Evolutionary conservation across 2,797 vertebrate species (phyloP), one percentile per base, ranked within the genome.

Genomic region (Emys orbicularis): DNA sequence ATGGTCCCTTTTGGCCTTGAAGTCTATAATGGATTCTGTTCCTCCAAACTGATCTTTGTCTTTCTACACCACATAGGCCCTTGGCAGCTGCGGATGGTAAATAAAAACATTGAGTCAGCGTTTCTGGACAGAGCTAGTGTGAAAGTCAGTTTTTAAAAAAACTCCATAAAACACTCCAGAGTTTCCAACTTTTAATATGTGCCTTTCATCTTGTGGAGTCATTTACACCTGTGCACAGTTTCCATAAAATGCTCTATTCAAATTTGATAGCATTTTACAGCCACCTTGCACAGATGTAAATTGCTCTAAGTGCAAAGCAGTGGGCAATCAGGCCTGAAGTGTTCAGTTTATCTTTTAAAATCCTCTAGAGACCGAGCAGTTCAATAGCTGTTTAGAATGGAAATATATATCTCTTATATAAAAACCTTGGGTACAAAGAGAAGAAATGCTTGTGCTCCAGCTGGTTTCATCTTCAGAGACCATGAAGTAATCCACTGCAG

Each of bases 201-300:
- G 72, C 44, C 77, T 93, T 91, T 88, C 88, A 81, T 90, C 13
- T 47, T 95, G 90, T 92, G 8, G 0, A 0, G 37, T 53, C 27
- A 31, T 77, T 50, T 59, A 49, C 37, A 89, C 44, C 74, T 77
- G 59, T 88, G 44, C 29, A 72, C 37, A 41, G 10, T 72, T 7
- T 29, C 0, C 2, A 79, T 94, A 85, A 91, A 87, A 88, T 91
- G 81, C 37, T 16, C 44, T 41, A 19, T 31, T 82, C 59, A 83
- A 47, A 88, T 90, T 90, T 94, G 53, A 65, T 91, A 29, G 56
- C 31, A n/a, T 92, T 94, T 92, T 93, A 8, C 77, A 96, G 57
- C 49, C 44, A n/a, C 92, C 61, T 91, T 93, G 37, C 80, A 87
- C 49, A 83, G 81, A 57, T 21, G 91, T 65, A 96, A 92, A 68